Evolutionary conservation across 2,888 invertebrate genomes (phyloP).

Genomic region (Eupithecia dodoneata): DNA sequence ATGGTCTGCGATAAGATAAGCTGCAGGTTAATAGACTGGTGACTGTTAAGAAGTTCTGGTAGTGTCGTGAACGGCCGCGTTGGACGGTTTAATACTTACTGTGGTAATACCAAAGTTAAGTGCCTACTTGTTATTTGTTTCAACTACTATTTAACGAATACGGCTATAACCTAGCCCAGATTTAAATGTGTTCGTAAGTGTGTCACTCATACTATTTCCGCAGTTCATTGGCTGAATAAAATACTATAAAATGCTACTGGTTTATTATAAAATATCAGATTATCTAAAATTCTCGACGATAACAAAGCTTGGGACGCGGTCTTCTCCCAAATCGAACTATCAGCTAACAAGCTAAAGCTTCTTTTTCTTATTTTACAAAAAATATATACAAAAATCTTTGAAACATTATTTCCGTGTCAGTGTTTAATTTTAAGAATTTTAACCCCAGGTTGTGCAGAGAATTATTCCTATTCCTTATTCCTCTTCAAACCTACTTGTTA

Average conservation of each 20-base stretch:
- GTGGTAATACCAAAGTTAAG: no score
- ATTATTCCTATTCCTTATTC: neutral
- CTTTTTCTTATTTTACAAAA: no score
- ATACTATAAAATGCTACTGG: no score
- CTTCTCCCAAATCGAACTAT: no score
- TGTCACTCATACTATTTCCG: neutral
- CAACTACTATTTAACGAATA: neutral
- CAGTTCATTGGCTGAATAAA: neutral
- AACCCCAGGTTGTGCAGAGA: neutral
- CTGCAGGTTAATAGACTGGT: slow-evolving; percentile 9
- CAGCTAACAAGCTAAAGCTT: no score
- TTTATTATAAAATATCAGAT: no score
- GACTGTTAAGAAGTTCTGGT: slow-evolving; percentile 1
- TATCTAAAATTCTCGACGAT: no score
- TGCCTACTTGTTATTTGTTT: neutral
- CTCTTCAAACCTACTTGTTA: neutral
- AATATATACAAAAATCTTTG: no score
- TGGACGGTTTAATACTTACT: neutral
- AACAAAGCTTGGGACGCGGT: no score
- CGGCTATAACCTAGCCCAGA: neutral
- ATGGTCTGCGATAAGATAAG: slow-evolving; percentile 18
- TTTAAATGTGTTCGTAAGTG: neutral
- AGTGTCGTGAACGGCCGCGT: neutral
- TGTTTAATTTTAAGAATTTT: no score
- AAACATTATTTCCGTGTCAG: no score